Evolutionary conservation across 2,797 vertebrate genomes (phyloP).

Genomic region (Poeciliopsis infans): DNA sequence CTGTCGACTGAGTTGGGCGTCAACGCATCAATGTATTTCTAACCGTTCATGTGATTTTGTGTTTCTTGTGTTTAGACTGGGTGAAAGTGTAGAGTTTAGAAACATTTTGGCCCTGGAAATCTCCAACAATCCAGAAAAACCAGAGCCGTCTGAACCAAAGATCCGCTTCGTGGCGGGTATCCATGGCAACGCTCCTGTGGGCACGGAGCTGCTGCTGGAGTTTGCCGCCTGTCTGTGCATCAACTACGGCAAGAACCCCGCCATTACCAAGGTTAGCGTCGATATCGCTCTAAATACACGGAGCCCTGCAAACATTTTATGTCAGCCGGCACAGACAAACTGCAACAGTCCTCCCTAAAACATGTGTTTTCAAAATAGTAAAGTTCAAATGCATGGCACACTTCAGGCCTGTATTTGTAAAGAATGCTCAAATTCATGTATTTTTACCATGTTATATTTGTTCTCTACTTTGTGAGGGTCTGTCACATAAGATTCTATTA

Average conservation of each 20-base stretch:
- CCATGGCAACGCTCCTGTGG: slow-evolving; percentile 94
- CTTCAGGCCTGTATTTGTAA: not conserved
- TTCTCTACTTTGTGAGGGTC: not conserved
- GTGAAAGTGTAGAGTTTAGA: slow-evolving; percentile 90
- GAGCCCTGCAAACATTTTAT: not conserved
- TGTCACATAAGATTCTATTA: not conserved
- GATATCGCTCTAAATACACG: not conserved
- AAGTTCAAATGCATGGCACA: not conserved
- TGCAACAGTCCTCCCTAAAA: not conserved
- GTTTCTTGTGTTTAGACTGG: slow-evolving; percentile 81
- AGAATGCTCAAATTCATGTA: not conserved
- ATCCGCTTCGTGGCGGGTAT: slow-evolving; percentile 94
- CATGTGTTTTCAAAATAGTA: not conserved
- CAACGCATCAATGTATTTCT: not conserved
- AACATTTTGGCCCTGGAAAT: slow-evolving; percentile 95
- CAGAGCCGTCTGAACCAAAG: slow-evolving; percentile 91
- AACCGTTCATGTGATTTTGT: not conserved
- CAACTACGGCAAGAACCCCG: slow-evolving; percentile 92
- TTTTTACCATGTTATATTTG: not conserved
- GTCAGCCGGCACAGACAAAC: not conserved
- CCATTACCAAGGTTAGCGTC: slow-evolving; percentile 88
- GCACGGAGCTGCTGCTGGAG: slow-evolving; percentile 93
- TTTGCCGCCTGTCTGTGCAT: slow-evolving; percentile 93
- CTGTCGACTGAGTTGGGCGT: not conserved
- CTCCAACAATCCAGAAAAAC: slow-evolving; percentile 89